Conservation (phyloP, 2,797 vertebrate species). For the Alauda arvensis region DNA sequence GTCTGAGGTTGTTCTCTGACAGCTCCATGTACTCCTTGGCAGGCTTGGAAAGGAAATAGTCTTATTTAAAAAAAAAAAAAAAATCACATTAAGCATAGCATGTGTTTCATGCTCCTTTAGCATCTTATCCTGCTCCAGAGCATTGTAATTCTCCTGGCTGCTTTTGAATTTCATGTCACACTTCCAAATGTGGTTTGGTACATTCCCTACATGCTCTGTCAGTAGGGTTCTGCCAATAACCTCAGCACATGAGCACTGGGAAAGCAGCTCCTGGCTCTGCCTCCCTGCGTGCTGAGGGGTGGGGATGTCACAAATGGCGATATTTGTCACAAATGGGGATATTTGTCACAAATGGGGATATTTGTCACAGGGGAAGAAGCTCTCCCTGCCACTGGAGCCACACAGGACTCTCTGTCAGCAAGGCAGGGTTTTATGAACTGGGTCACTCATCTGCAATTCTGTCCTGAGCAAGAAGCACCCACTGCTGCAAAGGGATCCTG, state of each 20-base stretch:
- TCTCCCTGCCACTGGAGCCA: neutral
- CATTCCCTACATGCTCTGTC: constrained; percentile 58
- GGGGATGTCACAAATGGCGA: neutral
- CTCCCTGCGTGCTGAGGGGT: neutral
- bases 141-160: constrained; percentile 57
- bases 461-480: neutral
- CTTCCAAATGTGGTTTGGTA: constrained; percentile 55
- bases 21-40: neutral
- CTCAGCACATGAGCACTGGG: neutral
- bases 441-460: neutral
- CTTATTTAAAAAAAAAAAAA: neutral
- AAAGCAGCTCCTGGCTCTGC: neutral
- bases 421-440: neutral
- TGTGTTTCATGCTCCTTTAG: constrained; percentile 60
- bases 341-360: neutral
- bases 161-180: constrained; percentile 62
- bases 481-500: neutral
- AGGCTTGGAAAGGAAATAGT: neutral
- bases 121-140: constrained; percentile 47
- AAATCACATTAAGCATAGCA: constrained; percentile 56
- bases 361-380: neutral
- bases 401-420: neutral
- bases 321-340: neutral
- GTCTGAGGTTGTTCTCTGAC: neutral
- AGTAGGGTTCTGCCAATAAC: constrained; percentile 53